Evolutionary conservation across 2,113 vertebrate species (phyloP).

Genomic region (Oplegnathus fasciatus): DNA sequence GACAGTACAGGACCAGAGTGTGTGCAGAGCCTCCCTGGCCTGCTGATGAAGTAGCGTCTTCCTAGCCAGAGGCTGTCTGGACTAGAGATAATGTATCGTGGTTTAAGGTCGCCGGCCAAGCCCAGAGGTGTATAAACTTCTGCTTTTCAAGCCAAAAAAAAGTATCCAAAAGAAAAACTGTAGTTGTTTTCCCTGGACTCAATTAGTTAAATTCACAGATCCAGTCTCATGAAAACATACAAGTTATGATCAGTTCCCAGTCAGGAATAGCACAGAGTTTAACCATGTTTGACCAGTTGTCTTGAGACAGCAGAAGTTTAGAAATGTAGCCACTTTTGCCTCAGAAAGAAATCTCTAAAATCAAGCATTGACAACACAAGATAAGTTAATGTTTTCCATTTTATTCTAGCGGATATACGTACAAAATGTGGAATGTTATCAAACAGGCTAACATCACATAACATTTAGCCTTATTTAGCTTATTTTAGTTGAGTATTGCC

Average conservation of each 20-base stretch:
- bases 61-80: conserved; percentile 45
- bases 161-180: conserved; percentile 18
- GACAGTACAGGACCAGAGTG: conserved; percentile 22
- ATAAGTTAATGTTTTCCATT: no score
- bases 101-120: conserved; percentile 42
- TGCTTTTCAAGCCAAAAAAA: conserved; percentile 18
- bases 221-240: background rate
- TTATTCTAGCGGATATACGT: no score
- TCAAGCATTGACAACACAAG: no score
- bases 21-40: conserved; percentile 34
- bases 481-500: no score
- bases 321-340: background rate
- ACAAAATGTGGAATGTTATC: no score
- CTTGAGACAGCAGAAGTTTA: background rate
- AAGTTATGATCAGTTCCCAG: background rate
- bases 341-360: background rate
- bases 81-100: conserved; percentile 45
- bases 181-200: background rate
- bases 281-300: background rate
- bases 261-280: background rate
- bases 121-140: conserved; percentile 7
- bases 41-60: conserved; percentile 46
- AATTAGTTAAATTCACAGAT: background rate
- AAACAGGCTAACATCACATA: no score
- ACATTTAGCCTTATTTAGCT: no score